phyloP scores from a whole-genome alignment of 2,797 vertebrate genomes.

The Borostomias antarcticus region DNA sequence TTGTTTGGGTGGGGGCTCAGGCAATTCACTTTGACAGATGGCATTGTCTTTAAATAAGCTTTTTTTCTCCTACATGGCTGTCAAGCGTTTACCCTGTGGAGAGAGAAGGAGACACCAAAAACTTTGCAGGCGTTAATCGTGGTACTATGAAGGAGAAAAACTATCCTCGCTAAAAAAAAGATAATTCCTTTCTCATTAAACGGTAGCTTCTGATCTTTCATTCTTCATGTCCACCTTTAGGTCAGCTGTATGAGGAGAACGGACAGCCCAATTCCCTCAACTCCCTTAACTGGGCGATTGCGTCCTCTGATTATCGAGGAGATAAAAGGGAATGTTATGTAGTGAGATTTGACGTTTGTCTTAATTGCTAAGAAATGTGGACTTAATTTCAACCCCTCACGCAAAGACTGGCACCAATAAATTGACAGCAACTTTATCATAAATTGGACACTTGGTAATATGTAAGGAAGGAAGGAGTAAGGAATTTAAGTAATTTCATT shows the following conservation, averaged over 20 bases:
- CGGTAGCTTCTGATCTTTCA: conserved; percentile 77
- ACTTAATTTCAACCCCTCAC: conserved; percentile 44
- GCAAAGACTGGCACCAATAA: conserved; percentile 36
- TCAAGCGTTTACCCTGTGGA: conserved; percentile 55
- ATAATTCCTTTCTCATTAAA: conserved; percentile 38
- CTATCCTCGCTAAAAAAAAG: conserved; percentile 3
- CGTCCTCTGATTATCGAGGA: conserved; percentile 76
- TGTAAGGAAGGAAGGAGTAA: not conserved
- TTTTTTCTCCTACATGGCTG: conserved; percentile 18
- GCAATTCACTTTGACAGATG: conserved; percentile 72
- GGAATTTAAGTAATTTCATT: not conserved
- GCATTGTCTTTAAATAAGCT: conserved; percentile 67
- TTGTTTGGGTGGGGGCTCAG: conserved; percentile 60
- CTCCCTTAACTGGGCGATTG: conserved; percentile 78
- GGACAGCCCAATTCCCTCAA: conserved; percentile 68
- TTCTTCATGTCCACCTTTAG: conserved; percentile 77
- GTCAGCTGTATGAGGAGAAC: conserved; percentile 73
- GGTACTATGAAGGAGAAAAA: not conserved
- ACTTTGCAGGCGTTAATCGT: not conserved
- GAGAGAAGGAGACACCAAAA: conserved; percentile 27
- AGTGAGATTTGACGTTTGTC: conserved; percentile 71
- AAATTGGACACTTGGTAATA: conserved; percentile 17
- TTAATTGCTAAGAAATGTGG: conserved; percentile 47
- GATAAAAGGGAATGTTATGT: conserved; percentile 74
- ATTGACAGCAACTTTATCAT: conserved; percentile 26